Base-by-base conservation (phyloP, 1,140 invertebrate genomes). In the Vanessa atalanta region DNA sequence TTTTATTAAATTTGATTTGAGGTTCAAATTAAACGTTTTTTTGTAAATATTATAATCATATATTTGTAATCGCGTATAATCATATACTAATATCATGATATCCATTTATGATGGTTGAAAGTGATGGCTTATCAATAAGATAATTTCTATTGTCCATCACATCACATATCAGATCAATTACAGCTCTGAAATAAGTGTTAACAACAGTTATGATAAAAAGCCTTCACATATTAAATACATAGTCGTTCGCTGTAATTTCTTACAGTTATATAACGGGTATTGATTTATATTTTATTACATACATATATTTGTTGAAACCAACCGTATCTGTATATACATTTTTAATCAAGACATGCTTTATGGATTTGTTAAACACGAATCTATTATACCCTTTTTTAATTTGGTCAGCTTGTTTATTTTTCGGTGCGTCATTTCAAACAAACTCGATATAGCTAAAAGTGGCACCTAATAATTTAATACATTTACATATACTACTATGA, bases 91-190 rank as follows among this genome's bases (percentile, higher is more conserved):
- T 57, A 2, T 57, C 16, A 9, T 57, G 53, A 23, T 57, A 57
- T 15, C 8, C 26, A 43, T 43, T 7, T 57, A 23, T 57, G 9
- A 23, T 13, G 16, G 3, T 15, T n/a, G 15, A 5, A n/a, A 15
- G n/a, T 9, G 51, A 53, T 20, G 15, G 53, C 8, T 57, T 16
- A 23, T 57, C 53, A 57, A 9, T 43, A 43, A 9, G 37, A 43
- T 43, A 43, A 43, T 43, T 43, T 43, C 37, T 6, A 13, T 9
- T 20, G 53, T 57, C 20, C 53, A 53, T 53, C 51, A 57, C 48
- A 50, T 15, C 53, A 16, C 53, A 57, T 57, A 57, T 57, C 53
- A n/a, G 53, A 57, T 57, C 53, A 57, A 57, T 57, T 57, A 57
- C 9, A 20, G 16, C 53, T 26, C 53, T 20, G 53, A 57, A 12